These are phyloP conservation scores for Sinocyclocheilus maitianheensis DNA, from an alignment of 2,113 vertebrate species.

Conservation along the genomic window DNA sequence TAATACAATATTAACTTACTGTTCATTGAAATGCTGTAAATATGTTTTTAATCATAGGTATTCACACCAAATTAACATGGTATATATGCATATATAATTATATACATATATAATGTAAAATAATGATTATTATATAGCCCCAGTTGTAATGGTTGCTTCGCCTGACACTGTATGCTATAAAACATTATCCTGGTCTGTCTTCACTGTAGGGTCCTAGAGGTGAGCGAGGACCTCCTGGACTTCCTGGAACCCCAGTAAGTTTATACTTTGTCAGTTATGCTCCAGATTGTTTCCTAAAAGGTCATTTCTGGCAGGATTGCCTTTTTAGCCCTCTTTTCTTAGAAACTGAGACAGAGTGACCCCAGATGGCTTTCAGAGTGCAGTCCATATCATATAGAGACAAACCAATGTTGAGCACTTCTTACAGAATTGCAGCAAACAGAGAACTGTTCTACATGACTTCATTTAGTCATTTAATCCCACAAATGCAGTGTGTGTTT, in stretches of 20 bases:
- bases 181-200: neutral
- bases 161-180: neutral
- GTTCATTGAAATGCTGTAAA: neutral
- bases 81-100: too few relatives aligned
- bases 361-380: slow-evolving; percentile 8
- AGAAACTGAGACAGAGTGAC: neutral
- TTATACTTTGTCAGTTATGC: neutral
- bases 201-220: slow-evolving; percentile 78
- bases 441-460: slow-evolving; percentile 35
- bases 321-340: slow-evolving; percentile 12
- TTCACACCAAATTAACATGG: too few relatives aligned
- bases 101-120: too few relatives aligned
- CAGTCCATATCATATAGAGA: slow-evolving; percentile 10
- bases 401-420: slow-evolving; percentile 11
- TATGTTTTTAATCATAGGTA: too few relatives aligned
- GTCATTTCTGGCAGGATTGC: neutral
- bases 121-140: too few relatives aligned
- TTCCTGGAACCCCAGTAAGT: slow-evolving; percentile 81
- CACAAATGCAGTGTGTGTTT: slow-evolving; percentile 44
- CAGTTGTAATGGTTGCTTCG: neutral
- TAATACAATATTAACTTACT: neutral
- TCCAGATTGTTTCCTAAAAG: neutral
- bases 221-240: slow-evolving; percentile 76
- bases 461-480: slow-evolving; percentile 46
- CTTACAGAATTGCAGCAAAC: slow-evolving; percentile 40